A percentile compares a stretch with the other conserved stretches of the same genome.
phyloP scores from a whole-genome alignment of 1,140 invertebrate genomes.

The Drosophila chauvacae region DNA sequence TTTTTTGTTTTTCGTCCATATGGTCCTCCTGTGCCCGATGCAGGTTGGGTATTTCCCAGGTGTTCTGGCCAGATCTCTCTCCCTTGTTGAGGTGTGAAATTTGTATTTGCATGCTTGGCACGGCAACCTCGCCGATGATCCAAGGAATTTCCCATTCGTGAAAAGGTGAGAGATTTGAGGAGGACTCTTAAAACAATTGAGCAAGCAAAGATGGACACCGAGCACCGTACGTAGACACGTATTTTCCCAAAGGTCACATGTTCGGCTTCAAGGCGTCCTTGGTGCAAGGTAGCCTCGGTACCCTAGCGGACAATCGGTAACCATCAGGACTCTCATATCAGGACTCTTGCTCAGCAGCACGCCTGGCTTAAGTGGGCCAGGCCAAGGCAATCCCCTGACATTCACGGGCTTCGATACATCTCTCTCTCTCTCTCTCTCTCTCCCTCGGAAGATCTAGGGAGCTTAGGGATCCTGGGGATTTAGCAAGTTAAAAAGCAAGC shows the following conservation, averaged over 20 bases:
- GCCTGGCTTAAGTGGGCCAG: constrained; percentile 47
- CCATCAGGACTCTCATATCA: background rate
- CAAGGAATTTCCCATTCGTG: constrained; percentile 72
- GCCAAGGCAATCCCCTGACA: constrained; percentile 21
- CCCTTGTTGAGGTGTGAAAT: constrained; percentile 69
- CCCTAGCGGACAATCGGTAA: background rate
- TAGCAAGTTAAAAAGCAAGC: background rate
- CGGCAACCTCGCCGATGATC: constrained; percentile 33
- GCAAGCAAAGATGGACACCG: constrained; percentile 1
- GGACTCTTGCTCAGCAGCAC: constrained; percentile 27
- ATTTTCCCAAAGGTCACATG: constrained; percentile 75
- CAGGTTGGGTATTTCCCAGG: constrained; percentile 64
- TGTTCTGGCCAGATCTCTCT: constrained; percentile 28
- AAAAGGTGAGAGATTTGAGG: constrained; percentile 73
- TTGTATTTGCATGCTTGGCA: constrained; percentile 79
- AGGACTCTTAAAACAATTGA: constrained; percentile 42
- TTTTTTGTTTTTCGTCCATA: constrained; percentile 32
- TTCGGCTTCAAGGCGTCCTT: constrained; percentile 42
- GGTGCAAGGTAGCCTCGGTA: constrained; percentile 7
- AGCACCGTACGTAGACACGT: constrained; percentile 48
- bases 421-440: background rate
- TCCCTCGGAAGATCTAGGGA: background rate
- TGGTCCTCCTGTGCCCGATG: constrained; percentile 20
- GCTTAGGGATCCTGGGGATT: constrained; percentile 2
- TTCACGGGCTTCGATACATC: background rate